Conservation (phyloP, 2,888 invertebrate species). For the Thera obeliscata region DNA sequence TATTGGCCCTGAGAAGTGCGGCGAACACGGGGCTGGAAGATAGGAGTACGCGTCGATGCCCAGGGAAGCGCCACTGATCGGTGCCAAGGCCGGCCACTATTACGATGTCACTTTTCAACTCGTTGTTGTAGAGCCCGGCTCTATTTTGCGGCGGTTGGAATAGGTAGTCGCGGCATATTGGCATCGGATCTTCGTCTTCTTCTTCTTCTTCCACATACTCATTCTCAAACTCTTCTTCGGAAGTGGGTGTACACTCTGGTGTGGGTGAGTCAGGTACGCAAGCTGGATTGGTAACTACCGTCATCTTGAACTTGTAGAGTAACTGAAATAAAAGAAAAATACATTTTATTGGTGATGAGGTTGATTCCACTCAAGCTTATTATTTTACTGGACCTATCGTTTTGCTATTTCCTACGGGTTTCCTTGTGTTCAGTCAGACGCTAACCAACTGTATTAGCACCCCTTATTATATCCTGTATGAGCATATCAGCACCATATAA, state of each 20-base stretch:
- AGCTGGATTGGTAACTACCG: conserved; percentile 78
- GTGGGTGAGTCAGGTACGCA: conserved; percentile 46
- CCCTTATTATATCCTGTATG: conserved; percentile 65
- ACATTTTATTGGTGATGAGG: neutral
- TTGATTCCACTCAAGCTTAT: neutral
- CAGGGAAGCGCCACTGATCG: conserved; percentile 88
- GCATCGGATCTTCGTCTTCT: conserved; percentile 49
- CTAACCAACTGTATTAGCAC: conserved; percentile 67
- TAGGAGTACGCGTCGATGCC: conserved; percentile 86
- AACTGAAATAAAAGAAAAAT: conserved; percentile 58
- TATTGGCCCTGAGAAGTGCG: conserved; percentile 79
- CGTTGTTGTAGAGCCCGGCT: conserved; percentile 75
- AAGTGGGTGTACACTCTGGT: conserved; percentile 22
- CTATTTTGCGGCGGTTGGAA: conserved; percentile 25
- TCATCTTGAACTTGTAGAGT: conserved; percentile 63
- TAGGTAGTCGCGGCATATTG: conserved; percentile 21
- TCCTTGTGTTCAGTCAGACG: conserved; percentile 51
- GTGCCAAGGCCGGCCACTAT: conserved; percentile 87
- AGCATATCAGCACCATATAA: conserved; percentile 72
- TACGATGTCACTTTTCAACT: conserved; percentile 85
- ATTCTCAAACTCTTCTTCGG: conserved; percentile 26
- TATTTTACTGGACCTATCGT: conserved; percentile 32
- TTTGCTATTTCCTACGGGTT: conserved; percentile 44
- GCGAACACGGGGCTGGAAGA: conserved; percentile 87
- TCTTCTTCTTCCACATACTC: conserved; percentile 66